Base-by-base conservation (phyloP, 2,113 vertebrate genomes). In the Alexandromys fortis region DNA sequence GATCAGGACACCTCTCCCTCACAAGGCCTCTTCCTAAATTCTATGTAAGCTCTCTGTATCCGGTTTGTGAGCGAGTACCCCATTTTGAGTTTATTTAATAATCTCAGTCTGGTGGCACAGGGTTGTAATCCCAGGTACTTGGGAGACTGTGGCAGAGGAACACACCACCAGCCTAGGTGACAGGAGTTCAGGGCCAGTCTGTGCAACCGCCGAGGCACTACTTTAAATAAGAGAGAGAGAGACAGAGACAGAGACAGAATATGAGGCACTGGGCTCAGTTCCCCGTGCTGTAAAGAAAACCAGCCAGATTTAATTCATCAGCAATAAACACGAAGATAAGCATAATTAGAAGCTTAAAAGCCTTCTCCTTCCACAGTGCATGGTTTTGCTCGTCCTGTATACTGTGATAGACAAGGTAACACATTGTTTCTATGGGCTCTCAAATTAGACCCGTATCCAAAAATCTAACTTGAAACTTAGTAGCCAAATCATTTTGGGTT, bases 261-360 rank as follows among this genome's bases (percentile, higher is more conserved):
- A 45, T 45, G 82, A 85, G 67, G 33, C 7, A 35, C 3, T 28
- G 67, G 30, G 47, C 3, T 88, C 24, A 72, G 28, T 73, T 35
- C 42, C 67, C 67, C 38, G 47, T 3, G n/a, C 47, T 49, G 21
- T 8, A 38, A 87, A 70, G 3, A 72, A 55, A 72, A 47, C 47
- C 63, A 68, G 83, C 30, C 28, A 86, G 45, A 35, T 68, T 65
- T 70, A 61, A 87, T 88, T 81, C 8, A 81, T 95, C 86, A 82
- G 58, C 85, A 87, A 55, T 90, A 90, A 83, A 85, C 28, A 26
- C 33, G 35, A 90, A 95, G 90, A 85, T 28, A 85, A 49, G 78
- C 63, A 58, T 61, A 24, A 72, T 92, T 30, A 35, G 19, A 65
- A 63, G 30, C 42, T 70, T 65, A 92, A 95, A 55, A 61, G 33